These are phyloP conservation scores for Lithophane socia DNA, from an alignment of 2,888 invertebrate genomes.

Conservation along the genomic window DNA sequence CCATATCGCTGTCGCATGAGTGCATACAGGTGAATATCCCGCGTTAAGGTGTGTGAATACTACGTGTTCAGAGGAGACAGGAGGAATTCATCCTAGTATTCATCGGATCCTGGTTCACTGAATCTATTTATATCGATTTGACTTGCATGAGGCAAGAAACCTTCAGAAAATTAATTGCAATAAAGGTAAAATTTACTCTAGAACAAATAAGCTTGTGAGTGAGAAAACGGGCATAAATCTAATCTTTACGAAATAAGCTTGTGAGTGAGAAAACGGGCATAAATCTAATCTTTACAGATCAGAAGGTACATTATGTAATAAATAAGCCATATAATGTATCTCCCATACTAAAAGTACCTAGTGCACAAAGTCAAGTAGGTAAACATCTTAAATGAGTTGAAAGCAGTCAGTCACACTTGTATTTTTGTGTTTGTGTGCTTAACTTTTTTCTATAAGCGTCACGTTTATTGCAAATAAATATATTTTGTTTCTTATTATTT, in stretches of 20 bases:
- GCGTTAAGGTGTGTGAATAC: neutral
- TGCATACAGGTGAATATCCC: neutral
- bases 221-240: no score
- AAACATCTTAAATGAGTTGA: neutral
- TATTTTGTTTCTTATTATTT: neutral
- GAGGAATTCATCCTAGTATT: neutral
- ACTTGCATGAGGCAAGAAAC: neutral
- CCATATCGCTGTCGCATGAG: neutral
- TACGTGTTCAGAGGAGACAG: neutral
- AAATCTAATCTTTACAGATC: no score
- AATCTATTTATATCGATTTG: conserved; percentile 5
- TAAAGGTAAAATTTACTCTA: neutral
- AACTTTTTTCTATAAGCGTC: neutral
- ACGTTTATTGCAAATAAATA: neutral
- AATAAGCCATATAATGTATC: no score
- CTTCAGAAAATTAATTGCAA: neutral
- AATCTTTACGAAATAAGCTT: no score
- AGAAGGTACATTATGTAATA: no score
- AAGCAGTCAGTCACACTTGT: neutral
- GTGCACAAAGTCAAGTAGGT: neutral
- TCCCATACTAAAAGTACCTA: neutral
- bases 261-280: no score
- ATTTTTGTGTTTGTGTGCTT: neutral
- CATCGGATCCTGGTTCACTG: conserved; percentile 3
- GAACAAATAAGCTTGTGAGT: neutral